Percentiles rank a stretch among this genome's conserved stretches.
These are phyloP conservation scores for Psittacula cyanocephala DNA, from an alignment of 2,113 vertebrate genomes.

Conservation along the genomic window DNA sequence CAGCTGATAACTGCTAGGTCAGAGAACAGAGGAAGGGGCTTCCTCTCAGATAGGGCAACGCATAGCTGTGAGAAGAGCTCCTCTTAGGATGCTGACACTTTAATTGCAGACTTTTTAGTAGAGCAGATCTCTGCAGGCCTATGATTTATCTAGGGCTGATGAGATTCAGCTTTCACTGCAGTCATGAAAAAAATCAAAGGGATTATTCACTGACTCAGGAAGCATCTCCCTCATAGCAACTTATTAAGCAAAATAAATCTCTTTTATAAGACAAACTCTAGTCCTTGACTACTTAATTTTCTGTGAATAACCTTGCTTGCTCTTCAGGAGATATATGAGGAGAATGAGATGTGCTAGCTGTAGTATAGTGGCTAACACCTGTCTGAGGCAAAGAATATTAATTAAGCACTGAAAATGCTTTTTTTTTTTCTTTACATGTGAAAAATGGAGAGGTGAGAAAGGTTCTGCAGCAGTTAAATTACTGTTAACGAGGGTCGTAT, in stretches of 20 bases:
- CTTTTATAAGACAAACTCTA: not conserved
- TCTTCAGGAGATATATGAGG: not conserved
- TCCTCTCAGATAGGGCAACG: not conserved
- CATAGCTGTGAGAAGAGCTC: not conserved
- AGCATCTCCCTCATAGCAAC: not conserved
- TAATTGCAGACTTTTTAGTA: not conserved
- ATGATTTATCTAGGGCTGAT: not conserved
- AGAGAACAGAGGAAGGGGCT: not conserved
- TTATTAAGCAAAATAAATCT: conserved; percentile 12
- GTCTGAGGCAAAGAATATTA: not conserved
- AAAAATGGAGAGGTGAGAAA: not conserved
- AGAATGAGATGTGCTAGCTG: not conserved
- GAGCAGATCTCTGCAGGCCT: not conserved
- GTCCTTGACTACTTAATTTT: not conserved
- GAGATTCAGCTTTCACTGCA: not conserved
- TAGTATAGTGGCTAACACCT: not conserved
- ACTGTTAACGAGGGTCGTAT: not conserved
- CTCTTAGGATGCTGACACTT: not conserved
- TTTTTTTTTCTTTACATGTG: not conserved
- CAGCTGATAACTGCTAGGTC: not conserved
- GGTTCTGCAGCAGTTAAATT: not conserved
- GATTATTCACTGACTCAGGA: conserved; percentile 1
- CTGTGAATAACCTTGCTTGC: not conserved
- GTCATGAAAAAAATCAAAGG: conserved; percentile 14
- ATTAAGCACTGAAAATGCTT: not conserved